A percentile compares a stretch with the other conserved stretches of the same genome.
These are phyloP conservation scores for Schizopygopsis pylzovi DNA, from an alignment of 2,797 vertebrate species.

Conservation along the genomic window DNA sequence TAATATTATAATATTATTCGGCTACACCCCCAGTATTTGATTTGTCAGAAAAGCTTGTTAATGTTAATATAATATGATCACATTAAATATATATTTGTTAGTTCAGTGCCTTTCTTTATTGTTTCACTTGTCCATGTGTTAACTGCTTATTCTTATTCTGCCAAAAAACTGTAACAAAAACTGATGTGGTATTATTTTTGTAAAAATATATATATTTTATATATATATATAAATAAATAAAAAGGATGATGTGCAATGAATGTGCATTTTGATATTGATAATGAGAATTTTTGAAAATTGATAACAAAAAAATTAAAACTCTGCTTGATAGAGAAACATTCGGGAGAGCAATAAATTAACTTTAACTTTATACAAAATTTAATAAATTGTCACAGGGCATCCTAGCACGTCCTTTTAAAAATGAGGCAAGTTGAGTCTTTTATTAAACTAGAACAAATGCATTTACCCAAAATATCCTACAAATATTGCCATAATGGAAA, in stretches of 20 bases:
- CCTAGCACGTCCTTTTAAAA: background rate
- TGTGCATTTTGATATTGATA: background rate
- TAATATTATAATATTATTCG: background rate
- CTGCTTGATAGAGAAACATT: background rate
- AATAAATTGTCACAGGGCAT: background rate
- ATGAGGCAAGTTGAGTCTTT: background rate
- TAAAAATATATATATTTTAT: too few relatives aligned
- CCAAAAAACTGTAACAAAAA: too few relatives aligned
- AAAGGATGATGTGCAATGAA: background rate
- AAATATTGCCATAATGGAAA: background rate
- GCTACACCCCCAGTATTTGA: background rate
- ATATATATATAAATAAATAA: too few relatives aligned
- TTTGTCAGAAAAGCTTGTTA: background rate
- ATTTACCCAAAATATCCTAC: background rate
- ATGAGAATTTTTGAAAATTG: too few relatives aligned
- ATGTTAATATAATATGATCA: background rate
- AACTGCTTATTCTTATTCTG: too few relatives aligned
- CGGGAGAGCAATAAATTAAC: background rate
- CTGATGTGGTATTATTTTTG: too few relatives aligned
- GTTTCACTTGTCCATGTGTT: background rate
- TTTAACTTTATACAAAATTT: background rate
- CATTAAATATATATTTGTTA: background rate
- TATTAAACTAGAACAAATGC: background rate
- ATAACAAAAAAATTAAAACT: too few relatives aligned
- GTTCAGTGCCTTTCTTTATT: background rate